Base-by-base conservation (phyloP, 2,113 vertebrate species). In the Dunckerocampus dactyliophorus region DNA sequence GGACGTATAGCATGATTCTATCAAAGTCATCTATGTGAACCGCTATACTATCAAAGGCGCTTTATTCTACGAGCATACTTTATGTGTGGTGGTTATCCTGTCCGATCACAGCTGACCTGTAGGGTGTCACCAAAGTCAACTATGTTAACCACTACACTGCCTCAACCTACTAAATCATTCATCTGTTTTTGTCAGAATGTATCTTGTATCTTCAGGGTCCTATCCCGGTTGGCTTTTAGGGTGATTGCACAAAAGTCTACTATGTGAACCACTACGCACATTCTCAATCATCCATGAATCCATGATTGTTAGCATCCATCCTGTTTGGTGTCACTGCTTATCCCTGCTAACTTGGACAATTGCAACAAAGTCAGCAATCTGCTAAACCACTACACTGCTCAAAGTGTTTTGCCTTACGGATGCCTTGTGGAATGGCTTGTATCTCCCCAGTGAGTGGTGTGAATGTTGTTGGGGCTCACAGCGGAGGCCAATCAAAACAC, bases 351-450 rank as follows among this genome's bases (percentile, higher is more conserved):
- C 24, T 28, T 28, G 24, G 24, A 28, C 5, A 28, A 28, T 5
- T 5, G 5, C 24, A 28, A 28, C 24, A 28, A 28, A 28, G 24
- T 28, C 5, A 28, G 24, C n/a, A 28, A 5, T 28, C 31, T 13
- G 11, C 9, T 42, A 42, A 42, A 42, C 39, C 12, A 42, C 12
- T 13, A 42, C 10, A 42, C 39, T 42, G 34, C 34, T 3, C 34
- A 9, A 11, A n/a, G 14, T 17, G 19, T 42, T 76, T 81, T 84
- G 86, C 79, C 79, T 84, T 86, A 72, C 51, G n/a, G 62, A 75
- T 74, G 72, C 76, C 72, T 81, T 81, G 46, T 76, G 75, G 51
- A 74, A 77, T 82, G 63, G 59, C 39, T 69, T 63, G 60, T 47
- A 56, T 56, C 60, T 58, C 64, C 21, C 14, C 64, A 71, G 50